Conservation (phyloP, 1,140 invertebrate genomes). For the Lerema accius region DNA sequence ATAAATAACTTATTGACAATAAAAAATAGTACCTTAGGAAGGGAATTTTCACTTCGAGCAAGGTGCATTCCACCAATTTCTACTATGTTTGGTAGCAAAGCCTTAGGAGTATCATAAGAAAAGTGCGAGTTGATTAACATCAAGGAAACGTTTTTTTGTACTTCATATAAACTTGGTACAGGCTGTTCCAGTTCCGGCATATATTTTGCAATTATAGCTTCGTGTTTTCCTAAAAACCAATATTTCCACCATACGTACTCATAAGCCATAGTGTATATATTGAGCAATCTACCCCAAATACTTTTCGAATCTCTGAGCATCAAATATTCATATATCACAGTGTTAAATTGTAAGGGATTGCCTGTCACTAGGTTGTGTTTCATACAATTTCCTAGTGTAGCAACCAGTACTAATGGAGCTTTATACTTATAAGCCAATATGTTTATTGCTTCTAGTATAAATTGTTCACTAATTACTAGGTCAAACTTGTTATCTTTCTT, state of each 20-base stretch:
- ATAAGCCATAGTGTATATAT: slow-evolving; percentile 56
- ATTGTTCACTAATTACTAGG: slow-evolving; percentile 80
- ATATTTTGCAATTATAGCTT: slow-evolving; percentile 59
- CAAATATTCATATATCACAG: slow-evolving; percentile 73
- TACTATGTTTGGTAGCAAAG: slow-evolving; percentile 79
- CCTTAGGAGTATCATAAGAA: slow-evolving; percentile 61
- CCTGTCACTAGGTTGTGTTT: slow-evolving; percentile 80
- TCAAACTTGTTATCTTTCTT: slow-evolving; percentile 74
- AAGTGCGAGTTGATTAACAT: slow-evolving; percentile 79
- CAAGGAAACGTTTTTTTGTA: slow-evolving; percentile 79
- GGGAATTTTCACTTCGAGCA: slow-evolving; percentile 46
- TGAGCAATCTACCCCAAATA: slow-evolving; percentile 61
- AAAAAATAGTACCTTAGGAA: slow-evolving; percentile 54
- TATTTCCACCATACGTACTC: slow-evolving; percentile 59
- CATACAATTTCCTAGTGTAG: slow-evolving; percentile 81
- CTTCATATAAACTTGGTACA: slow-evolving; percentile 71
- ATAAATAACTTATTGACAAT: slow-evolving; percentile 12
- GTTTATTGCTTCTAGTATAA: slow-evolving; percentile 81
- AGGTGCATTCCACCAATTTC: slow-evolving; percentile 84
- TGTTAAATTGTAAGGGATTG: slow-evolving; percentile 77
- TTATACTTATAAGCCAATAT: slow-evolving; percentile 81
- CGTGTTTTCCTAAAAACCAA: slow-evolving; percentile 58
- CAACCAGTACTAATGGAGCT: slow-evolving; percentile 77
- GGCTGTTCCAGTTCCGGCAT: slow-evolving; percentile 52
- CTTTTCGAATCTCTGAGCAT: slow-evolving; percentile 53